Evolutionary conservation across 1,140 invertebrate species (phyloP), one percentile per base, ranked within the genome.

Genomic region (Bombus terrestris): DNA sequence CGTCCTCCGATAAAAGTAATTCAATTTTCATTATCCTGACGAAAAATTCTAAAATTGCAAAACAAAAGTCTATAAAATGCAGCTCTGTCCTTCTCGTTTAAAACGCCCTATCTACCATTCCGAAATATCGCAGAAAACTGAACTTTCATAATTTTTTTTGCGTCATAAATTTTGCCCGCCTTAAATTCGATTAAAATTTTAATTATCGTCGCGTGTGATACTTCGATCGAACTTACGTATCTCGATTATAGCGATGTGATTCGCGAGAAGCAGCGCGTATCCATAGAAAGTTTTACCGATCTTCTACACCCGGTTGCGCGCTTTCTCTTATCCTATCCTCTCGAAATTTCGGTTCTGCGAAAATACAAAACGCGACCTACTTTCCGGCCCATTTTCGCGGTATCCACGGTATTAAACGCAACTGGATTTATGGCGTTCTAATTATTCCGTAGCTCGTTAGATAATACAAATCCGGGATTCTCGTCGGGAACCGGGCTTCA

Each of bases 381-480:
- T 62, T 62, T 4, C 25, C 25, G 28, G 28, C 59, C 10, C 59
- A n/a, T 62, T 62, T 62, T 62, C 28, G 28, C 59, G 59, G 59
- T 37, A 28, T 37, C 47, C 68, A 37, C 64, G 43, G 32, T 47
- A 68, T 72, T 10, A 72, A 72, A 5, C n/a, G 37, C 10, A 62
- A 8, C 53, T 18, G 28, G 28, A 81, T 72, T 62, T 41, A 72
- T 22, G 68, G 39, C 43, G 53, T 53, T 72, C 79, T 72, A 81
- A 81, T 81, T 81, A 81, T 62, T 72, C 68, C 53, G 37, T 62
- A 72, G 59, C 59, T 62, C 28, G 59, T 62, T 62, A 62, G 47
- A 81, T 72, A 81, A 81, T 81, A 69, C 68, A 47, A 81, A 69
- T 57, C 37, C 53, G 3, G 37, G 68, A 15, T 72, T 59, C 39